A percentile compares a stretch with the other conserved stretches of the same genome.
These are phyloP conservation scores for Macrobrachium nipponense DNA, from an alignment of 1,140 invertebrate species.

Conservation along the genomic window DNA sequence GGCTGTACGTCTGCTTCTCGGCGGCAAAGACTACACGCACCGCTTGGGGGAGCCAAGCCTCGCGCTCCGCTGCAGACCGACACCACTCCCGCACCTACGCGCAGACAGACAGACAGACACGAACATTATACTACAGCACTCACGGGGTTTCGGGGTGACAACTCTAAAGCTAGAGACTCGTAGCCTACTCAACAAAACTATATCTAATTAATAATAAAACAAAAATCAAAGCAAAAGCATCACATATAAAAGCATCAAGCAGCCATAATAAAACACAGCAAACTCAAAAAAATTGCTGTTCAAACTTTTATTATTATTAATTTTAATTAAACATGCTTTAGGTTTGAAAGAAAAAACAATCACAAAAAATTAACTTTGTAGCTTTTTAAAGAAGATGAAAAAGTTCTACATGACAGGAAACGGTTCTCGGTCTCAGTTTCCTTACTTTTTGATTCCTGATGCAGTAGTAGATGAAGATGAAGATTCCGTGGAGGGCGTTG, in stretches of 20 bases:
- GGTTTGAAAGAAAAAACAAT: slow-evolving; percentile 25
- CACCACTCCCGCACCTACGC: slow-evolving; percentile 59
- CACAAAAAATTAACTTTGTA: slow-evolving; percentile 5
- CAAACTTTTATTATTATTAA: background rate
- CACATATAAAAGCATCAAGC: slow-evolving; percentile 43
- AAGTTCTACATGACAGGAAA: background rate
- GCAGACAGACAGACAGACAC: slow-evolving; percentile 52
- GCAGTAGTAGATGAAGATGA: slow-evolving; percentile 96
- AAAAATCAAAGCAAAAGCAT: slow-evolving; percentile 18
- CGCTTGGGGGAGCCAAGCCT: slow-evolving; percentile 62
- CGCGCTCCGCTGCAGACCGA: slow-evolving; percentile 49
- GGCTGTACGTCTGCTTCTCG: slow-evolving; percentile 64
- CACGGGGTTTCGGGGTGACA: slow-evolving; percentile 14
- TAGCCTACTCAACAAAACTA: background rate
- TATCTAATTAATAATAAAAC: background rate
- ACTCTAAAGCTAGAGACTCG: background rate
- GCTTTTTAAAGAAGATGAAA: background rate
- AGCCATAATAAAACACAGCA: slow-evolving; percentile 37
- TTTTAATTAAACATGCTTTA: slow-evolving; percentile 18
- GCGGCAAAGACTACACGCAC: slow-evolving; percentile 61
- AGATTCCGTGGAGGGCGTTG: slow-evolving; percentile 92
- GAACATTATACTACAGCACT: slow-evolving; percentile 41
- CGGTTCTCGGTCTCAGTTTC: too few relatives aligned
- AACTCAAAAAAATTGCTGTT: slow-evolving; percentile 30
- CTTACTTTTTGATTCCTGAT: slow-evolving; percentile 93